Percentiles rank a stretch among this genome's conserved stretches.
Conservation (phyloP, 2,797 vertebrate species). For the Microctenopoma stevenorrisi region DNA sequence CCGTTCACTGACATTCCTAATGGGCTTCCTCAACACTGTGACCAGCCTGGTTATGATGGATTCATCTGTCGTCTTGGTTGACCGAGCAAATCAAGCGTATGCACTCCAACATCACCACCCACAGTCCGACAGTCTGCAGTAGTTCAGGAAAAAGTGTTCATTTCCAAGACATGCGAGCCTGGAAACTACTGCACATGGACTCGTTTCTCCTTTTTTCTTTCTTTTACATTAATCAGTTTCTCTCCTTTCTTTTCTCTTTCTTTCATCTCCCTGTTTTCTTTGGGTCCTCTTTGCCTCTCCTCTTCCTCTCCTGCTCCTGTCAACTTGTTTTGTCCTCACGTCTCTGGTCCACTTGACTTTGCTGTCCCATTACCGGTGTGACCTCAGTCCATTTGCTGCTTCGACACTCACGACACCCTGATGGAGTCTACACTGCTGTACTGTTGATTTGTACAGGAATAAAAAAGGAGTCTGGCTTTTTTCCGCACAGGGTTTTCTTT, state of each 20-base stretch:
- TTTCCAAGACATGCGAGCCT: constrained; percentile 52
- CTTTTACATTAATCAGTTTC: constrained; percentile 14
- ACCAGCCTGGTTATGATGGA: constrained; percentile 16
- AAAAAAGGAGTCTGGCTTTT: constrained; percentile 28
- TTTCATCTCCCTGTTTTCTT: constrained; percentile 2
- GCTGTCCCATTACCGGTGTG: constrained; percentile 61
- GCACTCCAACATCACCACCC: constrained; percentile 29
- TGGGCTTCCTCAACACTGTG: constrained; percentile 10
- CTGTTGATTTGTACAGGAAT: constrained; percentile 47
- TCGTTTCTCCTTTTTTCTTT: constrained; percentile 12
- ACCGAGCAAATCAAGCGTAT: constrained; percentile 34
- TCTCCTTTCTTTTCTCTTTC: constrained; percentile 12
- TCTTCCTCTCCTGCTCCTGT: background rate
- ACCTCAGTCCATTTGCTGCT: constrained; percentile 68
- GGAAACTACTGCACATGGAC: constrained; percentile 31
- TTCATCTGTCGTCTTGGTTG: constrained; percentile 29
- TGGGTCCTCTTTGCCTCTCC: constrained; percentile 18
- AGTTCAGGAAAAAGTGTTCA: constrained; percentile 30
- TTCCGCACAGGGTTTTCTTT: constrained; percentile 21
- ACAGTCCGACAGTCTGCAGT: constrained; percentile 18
- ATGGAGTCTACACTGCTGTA: constrained; percentile 32
- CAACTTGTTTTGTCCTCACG: constrained; percentile 44
- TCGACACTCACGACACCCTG: constrained; percentile 43
- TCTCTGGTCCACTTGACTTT: constrained; percentile 65
- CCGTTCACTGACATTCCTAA: background rate